Evolutionary conservation across 2,113 vertebrate genomes (phyloP).

Genomic region (Geococcyx californianus): DNA sequence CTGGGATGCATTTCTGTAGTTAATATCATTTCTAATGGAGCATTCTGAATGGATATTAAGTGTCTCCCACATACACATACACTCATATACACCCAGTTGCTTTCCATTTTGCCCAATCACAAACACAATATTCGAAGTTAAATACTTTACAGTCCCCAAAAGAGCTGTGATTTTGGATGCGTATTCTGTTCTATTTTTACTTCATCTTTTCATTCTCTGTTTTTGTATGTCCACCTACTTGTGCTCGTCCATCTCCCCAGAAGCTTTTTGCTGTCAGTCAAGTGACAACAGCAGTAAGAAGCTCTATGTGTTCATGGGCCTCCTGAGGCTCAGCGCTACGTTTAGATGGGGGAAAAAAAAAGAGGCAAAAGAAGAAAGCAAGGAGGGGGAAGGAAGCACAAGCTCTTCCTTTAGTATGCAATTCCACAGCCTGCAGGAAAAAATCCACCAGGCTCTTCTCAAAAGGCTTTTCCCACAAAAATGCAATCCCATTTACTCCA

Average conservation of each 20-base stretch:
- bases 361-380: not conserved
- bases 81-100: not conserved
- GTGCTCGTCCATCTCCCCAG: slow-evolving; percentile 76
- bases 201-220: slow-evolving; percentile 50
- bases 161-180: slow-evolving; percentile 9
- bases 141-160: not conserved
- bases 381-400: not conserved
- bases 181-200: slow-evolving; percentile 35
- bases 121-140: not conserved
- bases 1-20: not conserved
- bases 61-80: not conserved
- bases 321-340: slow-evolving; percentile 64
- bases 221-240: slow-evolving; percentile 77
- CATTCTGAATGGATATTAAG: not conserved
- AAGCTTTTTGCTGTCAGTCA: slow-evolving; percentile 80
- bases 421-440: slow-evolving; percentile 35
- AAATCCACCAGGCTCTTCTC: not conserved
- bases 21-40: not conserved
- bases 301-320: slow-evolving; percentile 66
- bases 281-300: slow-evolving; percentile 74
- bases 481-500: slow-evolving; percentile 17
- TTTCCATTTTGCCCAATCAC: not conserved
- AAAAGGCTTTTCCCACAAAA: slow-evolving; percentile 67
- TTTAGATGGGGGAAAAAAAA: slow-evolving; percentile 36
- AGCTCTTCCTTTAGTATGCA: slow-evolving; percentile 65